Evolutionary conservation across 2,888 invertebrate species (phyloP), one percentile per base, ranked within the genome.

Genomic region (Trissonchulus sp.): DNA sequence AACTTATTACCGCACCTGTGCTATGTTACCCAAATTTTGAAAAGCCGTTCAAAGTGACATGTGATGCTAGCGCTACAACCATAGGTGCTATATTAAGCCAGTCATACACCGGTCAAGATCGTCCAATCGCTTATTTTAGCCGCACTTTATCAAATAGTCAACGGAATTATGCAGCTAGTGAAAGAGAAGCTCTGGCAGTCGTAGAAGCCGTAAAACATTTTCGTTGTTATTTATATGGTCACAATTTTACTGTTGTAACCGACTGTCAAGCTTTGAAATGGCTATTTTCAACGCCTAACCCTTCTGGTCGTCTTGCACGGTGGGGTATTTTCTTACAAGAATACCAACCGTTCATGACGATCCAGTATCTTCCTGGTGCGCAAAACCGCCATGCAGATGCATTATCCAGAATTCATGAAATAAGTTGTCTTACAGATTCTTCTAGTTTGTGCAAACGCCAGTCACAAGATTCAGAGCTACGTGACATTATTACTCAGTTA

Each of bases 71-170:
- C 23, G 76, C 75, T 15, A 71, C 72, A 30, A 81, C 79, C 0
- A 37, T 80, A 3, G 82, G 80, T 8, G 79, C 81, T 0, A 80
- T 78, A 0, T 77, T 82, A 1, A 33, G 79, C 71, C 81, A 79
- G 68, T 68, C 68, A 23, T 33, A 36, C 28, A 76, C 76, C 3
- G 76, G 76, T 8, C 62, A 35, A 0, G 74, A 78, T n/a, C 74
- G 76, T 3, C 81, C 80, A 1, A 77, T 82, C 1, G 79, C 79
- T 18, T 81, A 79, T 74, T 75, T 77, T 0, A 81, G 80, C 63
- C 73, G 78, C n/a, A 78, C 79, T 1, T 72, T 82, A 1, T 33
- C 77, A 1, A 69, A 77, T 0, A 37, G 77, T 8, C 76, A 82
- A 75, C 72, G 75, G 8, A 74, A 76, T 0, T 80, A 81, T 76